Evolutionary conservation across 2,797 vertebrate genomes (phyloP).

Genomic region (Halcyon badia): DNA sequence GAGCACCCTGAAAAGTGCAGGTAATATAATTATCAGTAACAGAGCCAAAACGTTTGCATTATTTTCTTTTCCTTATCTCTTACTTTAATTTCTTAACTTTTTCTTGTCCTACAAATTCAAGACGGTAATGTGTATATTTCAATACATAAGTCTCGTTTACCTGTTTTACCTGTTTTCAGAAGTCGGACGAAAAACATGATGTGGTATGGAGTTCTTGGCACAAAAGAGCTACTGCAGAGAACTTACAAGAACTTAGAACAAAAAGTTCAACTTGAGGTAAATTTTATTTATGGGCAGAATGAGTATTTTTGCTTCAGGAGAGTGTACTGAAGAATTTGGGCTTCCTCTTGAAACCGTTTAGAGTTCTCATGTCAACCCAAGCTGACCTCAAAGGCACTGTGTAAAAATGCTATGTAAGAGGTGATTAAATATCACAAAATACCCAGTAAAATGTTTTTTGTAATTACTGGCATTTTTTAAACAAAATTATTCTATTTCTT

Average conservation of each 20-base stretch:
- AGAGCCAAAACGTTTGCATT: background rate
- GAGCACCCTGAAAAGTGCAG: conserved; percentile 99
- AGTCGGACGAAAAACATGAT: conserved; percentile 99
- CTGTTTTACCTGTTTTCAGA: conserved; percentile 77
- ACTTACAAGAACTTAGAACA: conserved; percentile 99
- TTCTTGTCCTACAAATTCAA: background rate
- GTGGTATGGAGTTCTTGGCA: conserved; percentile 98
- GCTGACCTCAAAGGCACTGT: background rate
- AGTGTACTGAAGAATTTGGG: background rate
- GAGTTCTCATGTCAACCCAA: background rate
- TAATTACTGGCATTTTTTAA: background rate
- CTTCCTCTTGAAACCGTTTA: background rate
- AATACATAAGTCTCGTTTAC: background rate
- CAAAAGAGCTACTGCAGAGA: conserved; percentile 94
- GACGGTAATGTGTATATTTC: background rate
- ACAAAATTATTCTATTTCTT: background rate
- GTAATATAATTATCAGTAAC: conserved; percentile 73
- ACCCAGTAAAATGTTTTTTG: background rate
- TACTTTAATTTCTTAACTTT: background rate
- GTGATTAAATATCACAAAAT: background rate
- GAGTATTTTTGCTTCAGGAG: background rate
- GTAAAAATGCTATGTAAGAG: background rate
- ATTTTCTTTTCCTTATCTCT: background rate
- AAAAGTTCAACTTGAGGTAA: conserved; percentile 97
- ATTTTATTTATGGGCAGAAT: background rate